These are phyloP conservation scores for Linyphia triangularis DNA, from an alignment of 2,888 invertebrate species.

Conservation along the genomic window DNA sequence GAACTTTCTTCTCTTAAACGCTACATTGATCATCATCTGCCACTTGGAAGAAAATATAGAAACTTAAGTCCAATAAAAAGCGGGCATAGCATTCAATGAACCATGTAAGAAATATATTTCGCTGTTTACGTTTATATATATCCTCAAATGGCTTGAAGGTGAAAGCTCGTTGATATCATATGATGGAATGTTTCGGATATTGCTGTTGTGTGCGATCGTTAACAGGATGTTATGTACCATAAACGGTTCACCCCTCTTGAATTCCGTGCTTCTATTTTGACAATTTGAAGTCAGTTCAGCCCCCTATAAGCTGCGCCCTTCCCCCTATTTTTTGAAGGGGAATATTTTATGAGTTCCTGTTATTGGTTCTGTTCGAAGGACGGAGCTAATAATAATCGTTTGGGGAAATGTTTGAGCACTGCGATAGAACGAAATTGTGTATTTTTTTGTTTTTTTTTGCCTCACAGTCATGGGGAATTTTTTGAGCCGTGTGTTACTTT, in stretches of 20 bases:
- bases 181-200: constrained; percentile 65
- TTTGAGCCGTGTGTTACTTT: not conserved
- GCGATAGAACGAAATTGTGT: not conserved
- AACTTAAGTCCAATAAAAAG: constrained; percentile 55
- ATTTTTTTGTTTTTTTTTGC: not conserved
- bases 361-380: constrained; percentile 27
- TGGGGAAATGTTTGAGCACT: not conserved
- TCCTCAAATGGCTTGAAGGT: constrained; percentile 57
- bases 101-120: constrained; percentile 60
- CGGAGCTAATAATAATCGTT: constrained; percentile 41
- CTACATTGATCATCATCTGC: constrained; percentile 52
- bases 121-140: constrained; percentile 58
- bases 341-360: constrained; percentile 50
- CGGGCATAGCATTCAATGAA: constrained; percentile 62
- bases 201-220: constrained; percentile 50
- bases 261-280: constrained; percentile 33
- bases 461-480: no score
- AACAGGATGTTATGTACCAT: constrained; percentile 65
- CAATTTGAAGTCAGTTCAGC: constrained; percentile 21
- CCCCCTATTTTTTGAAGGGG: not conserved
- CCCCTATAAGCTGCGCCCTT: not conserved
- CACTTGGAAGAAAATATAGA: constrained; percentile 19
- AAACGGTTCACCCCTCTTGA: constrained; percentile 43
- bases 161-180: constrained; percentile 59
- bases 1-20: constrained; percentile 46